Base-by-base conservation (phyloP, 2,888 invertebrate species). In the Unio delphinus region DNA sequence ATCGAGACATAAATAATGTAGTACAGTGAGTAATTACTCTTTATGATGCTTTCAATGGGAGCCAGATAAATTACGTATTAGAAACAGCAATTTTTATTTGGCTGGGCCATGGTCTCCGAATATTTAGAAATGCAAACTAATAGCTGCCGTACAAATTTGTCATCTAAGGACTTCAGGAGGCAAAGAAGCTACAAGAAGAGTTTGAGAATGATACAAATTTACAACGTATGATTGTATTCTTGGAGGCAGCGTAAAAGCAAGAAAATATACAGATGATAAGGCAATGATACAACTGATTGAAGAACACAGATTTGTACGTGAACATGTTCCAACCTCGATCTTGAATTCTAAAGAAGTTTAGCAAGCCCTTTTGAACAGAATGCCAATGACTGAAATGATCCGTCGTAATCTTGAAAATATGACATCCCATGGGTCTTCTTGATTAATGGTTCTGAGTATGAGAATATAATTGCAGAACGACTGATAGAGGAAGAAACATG, bases 241-340 rank as follows among this genome's bases (percentile, higher is more conserved):
- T 90, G 28, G 76, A 83, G 64, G 87, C 83, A 3, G 83, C 87
- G 8, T 83, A 88, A 71, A 82, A 45, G 80, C 85, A 4, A 83
- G 82, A 63, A 70, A 72, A n/a, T 80, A 82, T 18, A 80, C 76
- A 64, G 78, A 71, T 63, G 83, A 80, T 34, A 73, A 73, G 6
- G 73, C 73, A 23, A 72, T 88, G 28, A 74, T 84, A 26, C 74
- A 80, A 17, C 69, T 87, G 73, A 85, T 88, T 59, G 26, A 67
- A 7, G 61, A 90, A 57, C 88, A 93, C 75, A 90, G 92, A 64
- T 92, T 94, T 64, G 92, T 92, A 15, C 89, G 94, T 58, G 93
- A 94, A 80, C 94, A 94, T 87, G 92, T 95, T n/a, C 94, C 94
- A 68, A 92, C 93, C 11, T 92, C 92, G 82, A 89, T 94, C 73